Percentiles rank a stretch among this genome's conserved stretches.
Conservation (phyloP, 2,797 vertebrate species). For the Micrastur ruficollis region DNA sequence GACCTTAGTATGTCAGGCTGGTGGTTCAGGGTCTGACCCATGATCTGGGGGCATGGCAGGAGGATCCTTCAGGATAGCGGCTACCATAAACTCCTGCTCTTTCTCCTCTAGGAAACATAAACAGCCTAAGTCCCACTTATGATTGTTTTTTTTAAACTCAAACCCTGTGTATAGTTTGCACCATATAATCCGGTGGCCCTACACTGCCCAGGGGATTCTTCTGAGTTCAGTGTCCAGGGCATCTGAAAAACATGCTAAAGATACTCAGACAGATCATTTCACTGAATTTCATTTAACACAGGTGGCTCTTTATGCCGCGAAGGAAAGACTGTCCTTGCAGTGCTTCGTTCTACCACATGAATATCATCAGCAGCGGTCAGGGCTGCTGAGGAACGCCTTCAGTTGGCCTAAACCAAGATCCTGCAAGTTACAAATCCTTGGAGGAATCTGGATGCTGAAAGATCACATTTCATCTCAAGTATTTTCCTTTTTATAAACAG, state of each 20-base stretch:
- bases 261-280: background rate
- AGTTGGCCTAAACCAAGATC: background rate
- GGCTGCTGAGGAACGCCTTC: conserved; percentile 14
- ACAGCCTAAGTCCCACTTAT: background rate
- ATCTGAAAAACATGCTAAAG: background rate
- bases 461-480: conserved; percentile 52
- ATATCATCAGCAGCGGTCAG: background rate
- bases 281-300: conserved; percentile 5
- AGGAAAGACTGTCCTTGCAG: background rate
- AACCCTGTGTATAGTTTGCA: background rate
- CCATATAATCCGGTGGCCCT: background rate
- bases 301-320: background rate
- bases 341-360: background rate
- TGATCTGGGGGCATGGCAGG: background rate
- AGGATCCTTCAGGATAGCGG: background rate
- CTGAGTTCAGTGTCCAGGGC: background rate
- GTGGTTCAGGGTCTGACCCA: background rate
- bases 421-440: conserved; percentile 34
- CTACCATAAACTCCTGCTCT: background rate
- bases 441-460: conserved; percentile 48
- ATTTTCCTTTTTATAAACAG: conserved; percentile 49
- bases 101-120: background rate
- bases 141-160: background rate
- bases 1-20: background rate
- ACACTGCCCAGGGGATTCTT: background rate